These are phyloP conservation scores for Silurus asotus DNA, from an alignment of 2,113 vertebrate genomes.

Conservation along the genomic window DNA sequence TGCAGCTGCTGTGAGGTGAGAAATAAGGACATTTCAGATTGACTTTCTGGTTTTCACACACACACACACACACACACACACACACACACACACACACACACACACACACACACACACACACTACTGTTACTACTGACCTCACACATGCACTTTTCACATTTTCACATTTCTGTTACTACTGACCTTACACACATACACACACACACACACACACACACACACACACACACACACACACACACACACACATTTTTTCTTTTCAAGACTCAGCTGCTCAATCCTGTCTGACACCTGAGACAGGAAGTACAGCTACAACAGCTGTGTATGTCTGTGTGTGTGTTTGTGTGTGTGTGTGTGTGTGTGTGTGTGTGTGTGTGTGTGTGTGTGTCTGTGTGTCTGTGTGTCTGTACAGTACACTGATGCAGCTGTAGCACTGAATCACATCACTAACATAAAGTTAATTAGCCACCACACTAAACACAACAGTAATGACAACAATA, in stretches of 20 bases:
- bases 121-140: too few species aligned
- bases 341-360: not conserved
- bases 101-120: too few species aligned
- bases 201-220: too few species aligned
- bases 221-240: too few species aligned
- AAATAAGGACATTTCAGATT: not conserved
- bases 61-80: not conserved
- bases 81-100: too few species aligned
- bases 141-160: too few species aligned
- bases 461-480: not conserved
- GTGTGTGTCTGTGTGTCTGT: not conserved
- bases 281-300: too few species aligned
- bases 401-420: not conserved
- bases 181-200: too few species aligned
- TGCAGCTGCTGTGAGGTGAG: conserved; percentile 1
- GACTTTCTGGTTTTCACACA: not conserved
- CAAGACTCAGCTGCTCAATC: too few species aligned
- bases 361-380: conserved; percentile 2
- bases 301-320: too few species aligned
- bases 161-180: too few species aligned
- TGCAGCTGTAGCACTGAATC: not conserved
- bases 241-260: too few species aligned
- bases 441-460: not conserved
- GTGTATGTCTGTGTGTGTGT: not conserved
- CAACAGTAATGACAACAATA: not conserved